Conservation (phyloP, 2,888 invertebrate genomes). For the Acheta domesticus region DNA sequence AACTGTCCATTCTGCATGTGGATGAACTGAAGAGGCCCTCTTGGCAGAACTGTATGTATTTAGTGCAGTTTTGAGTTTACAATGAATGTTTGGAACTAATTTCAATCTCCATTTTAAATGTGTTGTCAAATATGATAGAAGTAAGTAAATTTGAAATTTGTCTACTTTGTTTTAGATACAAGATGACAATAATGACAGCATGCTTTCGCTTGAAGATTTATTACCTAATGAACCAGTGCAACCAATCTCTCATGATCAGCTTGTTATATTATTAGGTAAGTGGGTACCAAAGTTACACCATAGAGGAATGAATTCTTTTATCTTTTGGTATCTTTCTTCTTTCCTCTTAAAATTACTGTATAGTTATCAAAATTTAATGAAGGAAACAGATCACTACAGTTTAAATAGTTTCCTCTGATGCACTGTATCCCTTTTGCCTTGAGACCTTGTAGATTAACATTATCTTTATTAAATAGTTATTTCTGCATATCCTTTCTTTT, state of each 20-base stretch:
- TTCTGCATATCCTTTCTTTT: too few species aligned
- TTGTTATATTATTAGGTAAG: constrained; percentile 80
- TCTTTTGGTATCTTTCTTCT: too few species aligned
- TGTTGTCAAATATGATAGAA: neutral
- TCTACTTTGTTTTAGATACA: constrained; percentile 51
- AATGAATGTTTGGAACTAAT: too few species aligned
- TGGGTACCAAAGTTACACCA: constrained; percentile 33
- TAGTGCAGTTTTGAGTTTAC: neutral
- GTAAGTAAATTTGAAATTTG: neutral
- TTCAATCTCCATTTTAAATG: too few species aligned
- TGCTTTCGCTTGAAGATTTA: constrained; percentile 72
- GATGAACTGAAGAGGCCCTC: constrained; percentile 64
- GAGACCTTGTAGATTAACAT: too few species aligned
- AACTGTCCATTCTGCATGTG: constrained; percentile 54
- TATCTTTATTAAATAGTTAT: too few species aligned
- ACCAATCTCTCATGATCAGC: constrained; percentile 74
- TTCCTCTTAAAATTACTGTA: too few species aligned
- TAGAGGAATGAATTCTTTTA: too few species aligned
- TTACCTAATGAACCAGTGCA: constrained; percentile 71
- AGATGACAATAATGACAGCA: constrained; percentile 76
- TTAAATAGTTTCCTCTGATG: too few species aligned
- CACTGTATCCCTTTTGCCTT: too few species aligned
- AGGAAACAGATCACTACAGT: too few species aligned
- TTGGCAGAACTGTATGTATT: constrained; percentile 61
- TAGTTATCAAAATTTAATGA: too few species aligned